Evolutionary conservation across 1,140 invertebrate genomes (phyloP), one percentile per base, ranked within the genome.

Genomic region (Drosophila suzukii): DNA sequence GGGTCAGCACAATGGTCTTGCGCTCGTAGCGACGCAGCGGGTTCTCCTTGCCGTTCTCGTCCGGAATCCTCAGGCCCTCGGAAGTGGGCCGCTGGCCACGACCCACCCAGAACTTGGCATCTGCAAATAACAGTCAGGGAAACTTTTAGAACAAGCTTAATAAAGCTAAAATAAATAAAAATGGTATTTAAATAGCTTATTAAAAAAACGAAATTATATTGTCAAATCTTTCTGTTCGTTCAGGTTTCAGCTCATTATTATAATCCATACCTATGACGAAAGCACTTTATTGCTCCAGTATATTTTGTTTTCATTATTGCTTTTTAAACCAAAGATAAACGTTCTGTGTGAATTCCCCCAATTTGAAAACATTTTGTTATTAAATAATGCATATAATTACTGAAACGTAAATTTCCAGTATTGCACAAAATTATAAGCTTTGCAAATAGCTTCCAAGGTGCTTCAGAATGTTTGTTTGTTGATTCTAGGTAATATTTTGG

Each of bases 91-190:
- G 94, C 20, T 95, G 93, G 10, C 97, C 97, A 13, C 94, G 91
- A 0, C 97, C 97, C 44, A 96, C 96, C 97, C 97, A 98, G 93
- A 98, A 98, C 93, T 98, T 97, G 0, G 96, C 97, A 93, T 98
- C 97, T 98, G 53, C 11, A 72, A 66, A 11, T 57, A n/a, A 49
- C 11, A 2, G 8, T 20, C 1, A 8, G 41, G 7, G n/a, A 15
- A 43, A 17, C 3, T 17, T 43, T 17, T 43, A 43, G 6, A 3
- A 27, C 27, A 0, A 27, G 27, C 27, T 4, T 27, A 27, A 27
- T 27, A 24, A 24, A 24, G 24, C n/a, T n/a, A n/a, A n/a, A n/a
- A n/a, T n/a, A n/a, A n/a, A n/a, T n/a, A 38, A 11, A 11, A 12
- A 12, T 8, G 4, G 2, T 15, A 44, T 0, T 8, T 44, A 10